phyloP scores from a whole-genome alignment of 2,888 invertebrate species.

The Zelleria hepariella region DNA sequence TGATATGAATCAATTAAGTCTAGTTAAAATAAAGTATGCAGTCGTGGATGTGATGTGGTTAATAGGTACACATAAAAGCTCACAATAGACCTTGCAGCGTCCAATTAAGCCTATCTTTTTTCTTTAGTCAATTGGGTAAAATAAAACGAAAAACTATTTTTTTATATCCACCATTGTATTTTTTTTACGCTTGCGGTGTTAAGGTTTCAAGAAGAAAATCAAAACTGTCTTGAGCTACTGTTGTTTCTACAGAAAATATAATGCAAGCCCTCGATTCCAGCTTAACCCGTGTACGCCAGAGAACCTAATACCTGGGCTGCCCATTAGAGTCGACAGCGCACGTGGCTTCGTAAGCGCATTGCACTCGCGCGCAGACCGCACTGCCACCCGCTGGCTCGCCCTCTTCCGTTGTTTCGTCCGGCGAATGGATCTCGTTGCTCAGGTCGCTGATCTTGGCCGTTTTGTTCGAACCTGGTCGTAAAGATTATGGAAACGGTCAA shows the following conservation, averaged over 20 bases:
- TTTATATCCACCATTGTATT: too few relatives aligned
- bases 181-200: too few relatives aligned
- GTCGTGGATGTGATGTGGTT: too few relatives aligned
- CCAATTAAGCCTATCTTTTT: too few relatives aligned
- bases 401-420: conserved; percentile 38
- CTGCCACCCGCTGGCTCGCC: conserved; percentile 59
- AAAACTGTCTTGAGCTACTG: neutral
- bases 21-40: too few relatives aligned
- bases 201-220: too few relatives aligned
- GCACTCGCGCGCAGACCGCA: conserved; percentile 83
- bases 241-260: neutral
- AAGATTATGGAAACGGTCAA: neutral
- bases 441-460: conserved; percentile 36
- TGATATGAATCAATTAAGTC: too few relatives aligned
- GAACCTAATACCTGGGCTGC: conserved; percentile 43
- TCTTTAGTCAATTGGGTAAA: too few relatives aligned
- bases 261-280: neutral
- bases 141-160: too few relatives aligned
- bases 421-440: conserved; percentile 46
- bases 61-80: too few relatives aligned
- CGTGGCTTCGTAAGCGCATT: conserved; percentile 87
- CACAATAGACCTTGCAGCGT: too few relatives aligned
- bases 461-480: conserved; percentile 37
- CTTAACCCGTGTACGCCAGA: too few relatives aligned
- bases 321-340: conserved; percentile 83